phyloP scores from a whole-genome alignment of 2,113 vertebrate genomes.

The Erythrolamprus reginae region DNA sequence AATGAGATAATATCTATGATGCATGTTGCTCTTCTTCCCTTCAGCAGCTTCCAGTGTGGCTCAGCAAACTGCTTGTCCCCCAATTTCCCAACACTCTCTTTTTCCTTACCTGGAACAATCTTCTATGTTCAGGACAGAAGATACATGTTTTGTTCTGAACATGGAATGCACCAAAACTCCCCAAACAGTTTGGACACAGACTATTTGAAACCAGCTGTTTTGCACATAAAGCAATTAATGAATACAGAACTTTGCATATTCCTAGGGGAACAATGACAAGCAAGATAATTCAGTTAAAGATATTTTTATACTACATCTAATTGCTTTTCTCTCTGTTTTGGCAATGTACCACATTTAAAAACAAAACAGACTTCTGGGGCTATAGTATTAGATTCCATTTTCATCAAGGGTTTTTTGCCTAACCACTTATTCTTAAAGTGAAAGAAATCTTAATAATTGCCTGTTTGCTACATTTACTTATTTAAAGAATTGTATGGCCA shows the following conservation, averaged over 20 bases:
- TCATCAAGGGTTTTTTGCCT: neutral
- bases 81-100: neutral
- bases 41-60: neutral
- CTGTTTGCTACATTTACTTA: neutral
- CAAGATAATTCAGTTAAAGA: neutral
- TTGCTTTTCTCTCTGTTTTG: neutral
- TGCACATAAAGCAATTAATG: neutral
- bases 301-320: neutral
- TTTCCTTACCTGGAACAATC: neutral
- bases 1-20: neutral
- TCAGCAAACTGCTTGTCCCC: neutral
- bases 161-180: neutral
- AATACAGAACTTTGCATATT: neutral
- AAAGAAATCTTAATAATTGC: neutral
- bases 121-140: neutral
- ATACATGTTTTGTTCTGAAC: neutral
- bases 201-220: neutral
- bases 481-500: neutral
- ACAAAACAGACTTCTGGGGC: neutral
- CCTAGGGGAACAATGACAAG: neutral
- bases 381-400: neutral
- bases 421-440: neutral
- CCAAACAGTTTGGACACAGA: neutral
- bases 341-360: neutral
- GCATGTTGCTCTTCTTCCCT: neutral